phyloP scores from a whole-genome alignment of 2,888 invertebrate genomes.

The Schrankia costaestrigalis region DNA sequence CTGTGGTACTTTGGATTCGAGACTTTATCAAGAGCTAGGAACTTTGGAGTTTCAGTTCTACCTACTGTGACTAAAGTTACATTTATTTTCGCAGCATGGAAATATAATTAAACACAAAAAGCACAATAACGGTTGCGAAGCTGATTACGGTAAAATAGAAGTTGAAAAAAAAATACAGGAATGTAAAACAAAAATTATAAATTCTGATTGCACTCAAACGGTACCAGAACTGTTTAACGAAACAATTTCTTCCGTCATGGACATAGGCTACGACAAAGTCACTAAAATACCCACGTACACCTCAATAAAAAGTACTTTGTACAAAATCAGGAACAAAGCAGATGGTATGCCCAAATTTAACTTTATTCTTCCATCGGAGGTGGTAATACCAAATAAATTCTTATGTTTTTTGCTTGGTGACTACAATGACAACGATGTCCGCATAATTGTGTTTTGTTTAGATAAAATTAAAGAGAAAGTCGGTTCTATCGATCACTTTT shows the following conservation, averaged over 20 bases:
- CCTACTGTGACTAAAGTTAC: no score
- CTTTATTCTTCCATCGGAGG: background rate
- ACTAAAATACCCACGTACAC: constrained; percentile 1
- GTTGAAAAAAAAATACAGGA: constrained; percentile 1
- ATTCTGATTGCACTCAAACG: constrained; percentile 1
- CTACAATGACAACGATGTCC: constrained; percentile 1
- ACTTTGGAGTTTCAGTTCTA: no score
- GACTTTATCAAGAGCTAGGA: no score
- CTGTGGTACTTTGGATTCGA: no score
- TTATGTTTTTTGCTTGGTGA: background rate
- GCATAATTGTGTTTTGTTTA: background rate
- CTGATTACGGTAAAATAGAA: constrained; percentile 1
- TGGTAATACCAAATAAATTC: background rate
- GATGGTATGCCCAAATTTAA: background rate
- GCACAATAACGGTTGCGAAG: no score
- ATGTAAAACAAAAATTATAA: background rate
- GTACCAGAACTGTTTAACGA: background rate
- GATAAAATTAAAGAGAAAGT: background rate
- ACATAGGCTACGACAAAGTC: background rate
- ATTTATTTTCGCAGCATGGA: no score
- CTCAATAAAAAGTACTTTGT: background rate
- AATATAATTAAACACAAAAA: no score
- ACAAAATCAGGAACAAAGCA: background rate
- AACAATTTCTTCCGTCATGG: background rate
- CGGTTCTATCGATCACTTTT: no score